A percentile compares a stretch with the other conserved stretches of the same genome.
Conservation (phyloP, 2,888 invertebrate genomes). For the Mimas tiliae region DNA sequence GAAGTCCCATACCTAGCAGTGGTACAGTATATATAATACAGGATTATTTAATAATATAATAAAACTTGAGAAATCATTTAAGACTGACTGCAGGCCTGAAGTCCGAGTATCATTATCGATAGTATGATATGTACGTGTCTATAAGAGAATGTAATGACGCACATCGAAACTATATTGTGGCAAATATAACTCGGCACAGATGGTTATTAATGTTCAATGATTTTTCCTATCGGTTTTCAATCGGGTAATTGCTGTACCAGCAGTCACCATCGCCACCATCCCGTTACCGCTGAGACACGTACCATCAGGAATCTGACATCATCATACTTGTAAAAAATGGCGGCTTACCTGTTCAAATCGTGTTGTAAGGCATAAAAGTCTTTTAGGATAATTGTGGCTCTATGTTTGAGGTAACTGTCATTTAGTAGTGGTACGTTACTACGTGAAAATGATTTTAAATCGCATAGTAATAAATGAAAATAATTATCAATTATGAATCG, state of each 20-base stretch:
- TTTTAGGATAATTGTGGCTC: slow-evolving; percentile 45
- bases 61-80: background rate
- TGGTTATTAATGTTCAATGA: slow-evolving; percentile 28
- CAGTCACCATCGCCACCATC: slow-evolving; percentile 40
- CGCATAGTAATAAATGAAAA: background rate
- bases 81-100: background rate
- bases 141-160: background rate
- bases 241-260: slow-evolving; percentile 45
- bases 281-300: slow-evolving; percentile 55
- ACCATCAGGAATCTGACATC: slow-evolving; percentile 49
- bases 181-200: background rate
- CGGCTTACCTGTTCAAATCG: slow-evolving; percentile 13
- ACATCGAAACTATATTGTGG: background rate
- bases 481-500: no score
- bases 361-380: slow-evolving; percentile 5
- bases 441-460: background rate
- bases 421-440: background rate
- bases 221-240: no score
- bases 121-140: background rate
- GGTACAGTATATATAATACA: no score
- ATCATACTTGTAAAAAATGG: slow-evolving; percentile 41
- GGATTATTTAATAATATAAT: no score
- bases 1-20: no score
- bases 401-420: slow-evolving; percentile 26
- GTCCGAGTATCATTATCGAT: background rate